Evolutionary conservation across 2,888 invertebrate genomes (phyloP).

Genomic region (Rhaphigaster nebulosa): DNA sequence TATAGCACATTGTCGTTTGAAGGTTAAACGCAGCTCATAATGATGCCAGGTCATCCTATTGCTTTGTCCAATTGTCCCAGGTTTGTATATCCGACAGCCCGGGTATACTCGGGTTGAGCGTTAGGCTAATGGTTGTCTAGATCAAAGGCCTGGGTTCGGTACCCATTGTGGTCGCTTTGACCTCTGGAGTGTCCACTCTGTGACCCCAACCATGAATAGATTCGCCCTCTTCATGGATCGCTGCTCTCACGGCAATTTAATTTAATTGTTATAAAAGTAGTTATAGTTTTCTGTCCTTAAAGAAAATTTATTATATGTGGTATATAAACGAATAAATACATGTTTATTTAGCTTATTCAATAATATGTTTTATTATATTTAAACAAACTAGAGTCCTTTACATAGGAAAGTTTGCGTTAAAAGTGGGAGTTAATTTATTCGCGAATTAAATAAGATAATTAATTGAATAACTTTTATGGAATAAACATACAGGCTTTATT

Average conservation of each 20-base stretch:
- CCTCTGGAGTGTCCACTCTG: not conserved
- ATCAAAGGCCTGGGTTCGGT: not conserved
- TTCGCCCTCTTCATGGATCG: not conserved
- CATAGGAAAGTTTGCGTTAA: too few species aligned
- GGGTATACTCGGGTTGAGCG: not conserved
- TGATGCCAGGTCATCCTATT: not conserved
- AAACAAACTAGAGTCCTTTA: too few species aligned
- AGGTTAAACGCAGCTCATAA: not conserved
- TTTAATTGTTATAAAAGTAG: not conserved
- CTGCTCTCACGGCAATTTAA: not conserved
- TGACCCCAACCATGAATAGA: not conserved
- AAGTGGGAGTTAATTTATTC: too few species aligned
- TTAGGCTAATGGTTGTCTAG: not conserved
- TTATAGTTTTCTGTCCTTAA: not conserved
- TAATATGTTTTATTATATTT: too few species aligned
- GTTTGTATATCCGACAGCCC: not conserved
- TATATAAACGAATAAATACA: not conserved
- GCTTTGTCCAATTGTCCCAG: not conserved
- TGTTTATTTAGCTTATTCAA: too few species aligned
- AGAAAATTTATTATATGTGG: not conserved
- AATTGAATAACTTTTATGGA: too few species aligned
- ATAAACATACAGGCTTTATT: too few species aligned
- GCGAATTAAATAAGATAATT: too few species aligned
- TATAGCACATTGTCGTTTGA: too few species aligned
- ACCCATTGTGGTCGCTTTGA: constrained; percentile 22